phyloP scores from a whole-genome alignment of 2,888 invertebrate species.

The Cerceris rybyensis region DNA sequence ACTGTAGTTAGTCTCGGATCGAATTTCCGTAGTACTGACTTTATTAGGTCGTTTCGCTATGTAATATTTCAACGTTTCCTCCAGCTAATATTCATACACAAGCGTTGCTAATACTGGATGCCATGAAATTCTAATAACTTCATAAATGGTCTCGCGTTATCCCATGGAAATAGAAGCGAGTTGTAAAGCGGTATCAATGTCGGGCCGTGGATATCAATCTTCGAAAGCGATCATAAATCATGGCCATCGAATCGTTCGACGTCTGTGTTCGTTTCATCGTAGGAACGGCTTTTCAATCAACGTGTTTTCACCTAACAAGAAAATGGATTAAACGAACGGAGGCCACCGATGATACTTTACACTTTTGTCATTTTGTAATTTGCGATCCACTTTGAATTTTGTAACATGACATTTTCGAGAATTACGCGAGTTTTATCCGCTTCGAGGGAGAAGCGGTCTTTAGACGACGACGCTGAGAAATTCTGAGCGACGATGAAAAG shows the following conservation, averaged over 20 bases:
- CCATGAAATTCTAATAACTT: constrained; percentile 14
- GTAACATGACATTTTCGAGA: background rate
- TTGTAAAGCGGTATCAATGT: constrained; percentile 46
- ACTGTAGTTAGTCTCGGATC: constrained; percentile 35
- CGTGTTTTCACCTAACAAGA: background rate
- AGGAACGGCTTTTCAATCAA: background rate
- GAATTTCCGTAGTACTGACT: constrained; percentile 2
- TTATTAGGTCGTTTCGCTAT: constrained; percentile 5
- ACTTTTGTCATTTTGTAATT: too few relatives aligned
- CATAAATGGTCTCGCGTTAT: background rate
- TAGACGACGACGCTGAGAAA: constrained; percentile 1
- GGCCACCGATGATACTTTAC: too few relatives aligned
- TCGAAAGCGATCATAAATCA: constrained; percentile 28
- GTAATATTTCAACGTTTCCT: constrained; percentile 40
- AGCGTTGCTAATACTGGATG: constrained; percentile 3
- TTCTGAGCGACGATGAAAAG: constrained; percentile 23
- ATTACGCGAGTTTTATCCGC: background rate
- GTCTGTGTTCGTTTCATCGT: constrained; percentile 10
- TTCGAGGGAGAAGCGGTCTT: background rate
- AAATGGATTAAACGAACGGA: background rate
- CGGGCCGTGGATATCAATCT: constrained; percentile 25
- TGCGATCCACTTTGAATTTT: too few relatives aligned
- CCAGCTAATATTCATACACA: constrained; percentile 7
- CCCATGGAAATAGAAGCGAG: constrained; percentile 16
- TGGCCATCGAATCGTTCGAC: constrained; percentile 8